A percentile compares a stretch with the other conserved stretches of the same genome.
phyloP scores from a whole-genome alignment of 2,797 vertebrate species.

The Mareca strepera region DNA sequence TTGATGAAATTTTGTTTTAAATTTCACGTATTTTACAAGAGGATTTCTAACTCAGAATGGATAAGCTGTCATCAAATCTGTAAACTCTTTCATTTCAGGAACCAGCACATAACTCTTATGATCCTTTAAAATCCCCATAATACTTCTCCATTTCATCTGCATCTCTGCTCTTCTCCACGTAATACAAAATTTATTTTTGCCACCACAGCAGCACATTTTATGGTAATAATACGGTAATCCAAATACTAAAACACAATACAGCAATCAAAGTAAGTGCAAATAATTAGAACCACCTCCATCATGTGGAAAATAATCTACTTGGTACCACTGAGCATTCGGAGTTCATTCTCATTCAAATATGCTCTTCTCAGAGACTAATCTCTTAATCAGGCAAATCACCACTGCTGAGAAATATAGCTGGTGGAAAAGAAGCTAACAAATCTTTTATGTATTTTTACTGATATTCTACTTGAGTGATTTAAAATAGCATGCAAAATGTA shows the following conservation, averaged over 20 bases:
- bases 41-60: neutral
- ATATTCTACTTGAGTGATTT: conserved; percentile 20
- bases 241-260: conserved; percentile 37
- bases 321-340: conserved; percentile 41
- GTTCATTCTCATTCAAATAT: conserved; percentile 60
- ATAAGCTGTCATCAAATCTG: neutral
- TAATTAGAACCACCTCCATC: conserved; percentile 63
- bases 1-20: neutral
- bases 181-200: conserved; percentile 17
- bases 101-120: neutral
- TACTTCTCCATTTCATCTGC: neutral
- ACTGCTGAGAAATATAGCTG: conserved; percentile 35
- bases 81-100: neutral
- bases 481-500: conserved; percentile 34
- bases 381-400: conserved; percentile 66
- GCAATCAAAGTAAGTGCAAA: conserved; percentile 58
- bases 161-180: neutral
- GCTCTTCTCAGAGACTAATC: conserved; percentile 58
- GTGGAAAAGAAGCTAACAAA: conserved; percentile 47
- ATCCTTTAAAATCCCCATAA: neutral
- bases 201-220: neutral
- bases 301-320: conserved; percentile 59
- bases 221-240: conserved; percentile 41
- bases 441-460: conserved; percentile 45
- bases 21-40: neutral